Evolutionary conservation across 1,140 invertebrate species (phyloP).

Genomic region (Megathymus violae): DNA sequence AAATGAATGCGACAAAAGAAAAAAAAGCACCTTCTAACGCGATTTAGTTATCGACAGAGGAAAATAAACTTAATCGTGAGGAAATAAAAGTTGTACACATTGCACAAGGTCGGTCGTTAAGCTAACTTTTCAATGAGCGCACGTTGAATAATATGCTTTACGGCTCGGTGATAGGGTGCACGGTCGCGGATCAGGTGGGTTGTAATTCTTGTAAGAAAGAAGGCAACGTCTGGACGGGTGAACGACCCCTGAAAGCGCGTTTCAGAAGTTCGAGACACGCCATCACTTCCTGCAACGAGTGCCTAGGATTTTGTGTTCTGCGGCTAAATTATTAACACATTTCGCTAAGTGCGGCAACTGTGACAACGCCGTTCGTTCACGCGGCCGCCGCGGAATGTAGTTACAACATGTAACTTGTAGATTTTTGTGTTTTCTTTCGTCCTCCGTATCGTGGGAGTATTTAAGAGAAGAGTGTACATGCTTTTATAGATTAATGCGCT

Average conservation of each 20-base stretch:
- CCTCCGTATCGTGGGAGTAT: too few relatives aligned
- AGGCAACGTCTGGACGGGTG: conserved; percentile 55
- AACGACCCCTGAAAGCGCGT: conserved; percentile 68
- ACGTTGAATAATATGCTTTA: conserved; percentile 49
- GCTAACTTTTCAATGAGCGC: conserved; percentile 36
- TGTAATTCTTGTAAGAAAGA: conserved; percentile 49
- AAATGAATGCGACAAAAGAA: conserved; percentile 55
- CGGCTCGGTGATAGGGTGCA: conserved; percentile 42
- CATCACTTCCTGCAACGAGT: conserved; percentile 66
- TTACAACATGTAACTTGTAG: too few relatives aligned
- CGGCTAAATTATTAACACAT: conserved; percentile 27
- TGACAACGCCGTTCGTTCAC: too few relatives aligned
- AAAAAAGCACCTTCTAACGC: conserved; percentile 35
- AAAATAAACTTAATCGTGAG: conserved; percentile 56
- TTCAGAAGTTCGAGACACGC: conserved; percentile 72
- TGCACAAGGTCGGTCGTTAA: conserved; percentile 52
- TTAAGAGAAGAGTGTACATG: too few relatives aligned
- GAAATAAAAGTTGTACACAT: conserved; percentile 48
- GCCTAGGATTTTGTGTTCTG: conserved; percentile 46
- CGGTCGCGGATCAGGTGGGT: conserved; percentile 35
- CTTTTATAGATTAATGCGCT: too few relatives aligned
- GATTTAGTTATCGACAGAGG: conserved; percentile 36
- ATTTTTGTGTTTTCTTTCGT: too few relatives aligned
- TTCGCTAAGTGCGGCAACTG: conserved; percentile 2
- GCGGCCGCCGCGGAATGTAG: too few relatives aligned